These are phyloP conservation scores for Falcunculus frontatus DNA, from an alignment of 2,113 vertebrate genomes.

Conservation along the genomic window DNA sequence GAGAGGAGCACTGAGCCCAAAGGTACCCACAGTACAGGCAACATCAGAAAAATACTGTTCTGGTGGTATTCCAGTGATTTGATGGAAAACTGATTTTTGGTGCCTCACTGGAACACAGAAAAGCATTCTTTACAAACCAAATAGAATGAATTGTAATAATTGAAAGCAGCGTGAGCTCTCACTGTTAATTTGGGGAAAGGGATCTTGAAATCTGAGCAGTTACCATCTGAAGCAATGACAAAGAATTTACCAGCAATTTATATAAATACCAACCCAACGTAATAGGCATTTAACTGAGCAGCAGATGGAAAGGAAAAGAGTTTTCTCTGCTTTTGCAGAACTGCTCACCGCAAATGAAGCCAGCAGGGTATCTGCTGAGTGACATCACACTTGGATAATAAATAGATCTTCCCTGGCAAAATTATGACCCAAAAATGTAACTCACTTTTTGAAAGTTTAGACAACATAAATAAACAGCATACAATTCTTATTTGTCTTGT, in stretches of 20 bases:
- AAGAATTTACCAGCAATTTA: constrained; percentile 21
- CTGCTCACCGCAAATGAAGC: neutral
- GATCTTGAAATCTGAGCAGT: constrained; percentile 3
- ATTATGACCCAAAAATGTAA: neutral
- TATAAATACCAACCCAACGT: constrained; percentile 23
- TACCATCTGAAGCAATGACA: neutral
- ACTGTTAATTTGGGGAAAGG: constrained; percentile 14
- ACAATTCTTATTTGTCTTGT: neutral
- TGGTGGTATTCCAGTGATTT: neutral
- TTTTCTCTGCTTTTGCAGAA: neutral
- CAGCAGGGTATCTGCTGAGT: constrained; percentile 5
- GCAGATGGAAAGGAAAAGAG: constrained; percentile 24
- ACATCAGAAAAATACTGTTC: neutral
- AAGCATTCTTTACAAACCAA: neutral
- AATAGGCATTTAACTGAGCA: constrained; percentile 14
- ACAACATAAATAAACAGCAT: neutral
- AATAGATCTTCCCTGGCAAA: neutral
- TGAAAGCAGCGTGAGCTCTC: neutral
- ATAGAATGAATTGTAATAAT: constrained; percentile 26
- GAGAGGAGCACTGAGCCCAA: neutral
- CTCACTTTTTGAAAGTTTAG: neutral
- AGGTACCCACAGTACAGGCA: neutral
- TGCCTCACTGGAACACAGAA: neutral
- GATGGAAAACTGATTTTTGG: neutral
- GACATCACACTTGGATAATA: constrained; percentile 20